These are phyloP conservation scores for Mesorhabditis belari DNA, from an alignment of 2,888 invertebrate species.

Conservation along the genomic window DNA sequence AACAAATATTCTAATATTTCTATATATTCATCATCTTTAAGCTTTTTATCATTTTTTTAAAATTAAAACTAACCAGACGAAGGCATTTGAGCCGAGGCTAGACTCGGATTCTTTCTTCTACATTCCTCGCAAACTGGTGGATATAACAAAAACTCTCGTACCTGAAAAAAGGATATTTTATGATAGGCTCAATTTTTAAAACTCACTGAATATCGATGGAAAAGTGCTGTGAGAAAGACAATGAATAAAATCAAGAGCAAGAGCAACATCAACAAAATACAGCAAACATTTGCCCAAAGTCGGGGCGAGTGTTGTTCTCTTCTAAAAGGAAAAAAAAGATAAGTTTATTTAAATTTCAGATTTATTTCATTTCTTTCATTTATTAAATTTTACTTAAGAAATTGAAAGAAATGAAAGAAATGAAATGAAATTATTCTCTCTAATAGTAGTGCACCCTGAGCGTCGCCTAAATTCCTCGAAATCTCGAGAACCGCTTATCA, in stretches of 20 bases:
- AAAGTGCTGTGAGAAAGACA: conserved; percentile 41
- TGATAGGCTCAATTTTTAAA: not conserved
- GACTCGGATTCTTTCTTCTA: conserved; percentile 39
- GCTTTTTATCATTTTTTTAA: not conserved
- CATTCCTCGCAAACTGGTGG: conserved; percentile 52
- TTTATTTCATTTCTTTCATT: too few species aligned
- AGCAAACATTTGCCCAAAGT: conserved; percentile 31
- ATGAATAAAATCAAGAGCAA: conserved; percentile 39
- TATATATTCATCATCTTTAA: too few species aligned
- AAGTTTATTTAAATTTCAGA: too few species aligned
- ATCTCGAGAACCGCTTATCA: too few species aligned
- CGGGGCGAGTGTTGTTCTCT: conserved; percentile 36
- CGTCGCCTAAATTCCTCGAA: too few species aligned
- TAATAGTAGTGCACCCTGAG: too few species aligned
- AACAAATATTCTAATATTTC: not conserved
- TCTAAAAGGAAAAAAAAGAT: conserved; percentile 17
- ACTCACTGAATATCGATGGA: conserved; percentile 33
- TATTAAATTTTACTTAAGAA: too few species aligned
- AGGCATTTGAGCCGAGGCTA: conserved; percentile 28
- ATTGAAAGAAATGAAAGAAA: too few species aligned
- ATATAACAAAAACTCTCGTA: conserved; percentile 40
- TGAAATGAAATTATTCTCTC: too few species aligned
- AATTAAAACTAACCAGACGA: conserved; percentile 14
- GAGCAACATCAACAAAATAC: conserved; percentile 39
- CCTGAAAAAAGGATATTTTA: conserved; percentile 3